A percentile compares a stretch with the other conserved stretches of the same genome.
Conservation (phyloP, 2,797 vertebrate species). For the Kryptolebias ocellatus region DNA sequence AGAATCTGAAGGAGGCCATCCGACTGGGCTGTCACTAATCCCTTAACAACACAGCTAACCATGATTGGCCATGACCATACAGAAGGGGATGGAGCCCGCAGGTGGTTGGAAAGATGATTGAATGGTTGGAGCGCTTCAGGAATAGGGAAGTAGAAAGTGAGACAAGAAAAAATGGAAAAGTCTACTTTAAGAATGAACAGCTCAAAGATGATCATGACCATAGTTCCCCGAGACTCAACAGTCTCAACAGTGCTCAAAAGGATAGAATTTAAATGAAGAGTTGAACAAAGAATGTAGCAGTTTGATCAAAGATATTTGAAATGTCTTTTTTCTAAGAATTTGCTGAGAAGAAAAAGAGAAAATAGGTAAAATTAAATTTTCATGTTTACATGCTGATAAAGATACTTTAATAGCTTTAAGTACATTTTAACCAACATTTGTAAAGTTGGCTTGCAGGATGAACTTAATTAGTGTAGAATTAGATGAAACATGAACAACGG, state of each 20-base stretch:
- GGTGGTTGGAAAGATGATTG: constrained; percentile 60
- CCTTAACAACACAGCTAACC: constrained; percentile 79
- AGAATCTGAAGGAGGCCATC: constrained; percentile 67
- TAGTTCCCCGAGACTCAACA: not conserved
- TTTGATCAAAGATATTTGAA: too few relatives aligned
- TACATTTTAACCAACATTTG: too few relatives aligned
- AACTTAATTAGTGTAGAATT: too few relatives aligned
- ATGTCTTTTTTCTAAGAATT: too few relatives aligned
- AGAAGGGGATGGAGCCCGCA: constrained; percentile 57
- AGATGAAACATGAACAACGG: too few relatives aligned
- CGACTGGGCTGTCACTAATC: constrained; percentile 82
- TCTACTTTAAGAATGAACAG: constrained; percentile 23
- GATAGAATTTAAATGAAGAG: not conserved
- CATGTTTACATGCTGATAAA: too few relatives aligned
- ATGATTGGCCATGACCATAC: constrained; percentile 71
- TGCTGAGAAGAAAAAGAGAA: too few relatives aligned
- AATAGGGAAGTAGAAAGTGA: constrained; percentile 36
- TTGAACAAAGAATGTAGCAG: not conserved
- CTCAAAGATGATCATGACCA: constrained; percentile 17
- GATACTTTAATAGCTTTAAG: too few relatives aligned
- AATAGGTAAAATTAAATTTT: too few relatives aligned
- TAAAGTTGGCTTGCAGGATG: too few relatives aligned
- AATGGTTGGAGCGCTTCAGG: constrained; percentile 50
- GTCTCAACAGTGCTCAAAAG: too few relatives aligned
- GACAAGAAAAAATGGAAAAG: constrained; percentile 20